Conservation (phyloP, 1,140 invertebrate genomes). For the Atta colombica region DNA sequence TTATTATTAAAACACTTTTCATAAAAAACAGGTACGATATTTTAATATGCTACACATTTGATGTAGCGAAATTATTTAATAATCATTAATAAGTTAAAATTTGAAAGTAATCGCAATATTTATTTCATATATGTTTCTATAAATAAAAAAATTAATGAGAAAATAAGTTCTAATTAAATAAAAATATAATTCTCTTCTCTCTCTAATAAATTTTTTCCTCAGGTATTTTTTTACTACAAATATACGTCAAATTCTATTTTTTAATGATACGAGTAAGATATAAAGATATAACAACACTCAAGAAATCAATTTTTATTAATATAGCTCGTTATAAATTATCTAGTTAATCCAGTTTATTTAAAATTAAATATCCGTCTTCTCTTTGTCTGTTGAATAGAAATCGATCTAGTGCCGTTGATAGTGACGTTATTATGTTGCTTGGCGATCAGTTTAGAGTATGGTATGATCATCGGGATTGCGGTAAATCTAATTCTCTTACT, state of each 20-base stretch:
- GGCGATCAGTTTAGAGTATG: conserved; percentile 90
- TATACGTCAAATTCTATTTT: neutral
- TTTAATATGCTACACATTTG: neutral
- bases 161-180: neutral
- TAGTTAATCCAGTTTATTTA: conserved; percentile 25
- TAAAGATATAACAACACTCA: neutral
- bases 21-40: too few relatives aligned
- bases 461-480: conserved; percentile 90
- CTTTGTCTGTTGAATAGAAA: conserved; percentile 84
- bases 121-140: neutral
- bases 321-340: conserved; percentile 45
- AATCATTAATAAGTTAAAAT: neutral
- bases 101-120: neutral
- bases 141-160: neutral
- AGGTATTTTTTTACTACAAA: neutral
- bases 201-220: neutral
- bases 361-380: conserved; percentile 4
- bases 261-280: neutral
- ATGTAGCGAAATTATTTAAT: neutral
- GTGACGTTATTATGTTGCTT: conserved; percentile 89
- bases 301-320: neutral
- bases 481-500: conserved; percentile 90
- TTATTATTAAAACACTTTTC: too few relatives aligned
- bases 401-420: conserved; percentile 89
- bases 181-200: neutral